phyloP scores from a whole-genome alignment of 2,113 vertebrate species.

The Gambusia holbrooki region DNA sequence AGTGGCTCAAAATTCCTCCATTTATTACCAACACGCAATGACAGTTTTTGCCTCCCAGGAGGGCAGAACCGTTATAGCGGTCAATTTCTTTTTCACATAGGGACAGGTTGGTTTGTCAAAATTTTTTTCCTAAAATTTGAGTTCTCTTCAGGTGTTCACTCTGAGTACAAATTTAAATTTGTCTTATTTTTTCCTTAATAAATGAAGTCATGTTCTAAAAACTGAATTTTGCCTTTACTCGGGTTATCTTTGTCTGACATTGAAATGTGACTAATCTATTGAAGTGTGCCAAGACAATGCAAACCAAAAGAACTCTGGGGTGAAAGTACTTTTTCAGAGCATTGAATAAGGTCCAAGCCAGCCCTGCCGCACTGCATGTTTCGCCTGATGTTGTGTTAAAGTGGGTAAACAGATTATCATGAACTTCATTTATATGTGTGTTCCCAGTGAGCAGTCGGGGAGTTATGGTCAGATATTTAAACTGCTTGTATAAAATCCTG shows the following conservation, averaged over 20 bases:
- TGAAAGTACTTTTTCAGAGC: not conserved
- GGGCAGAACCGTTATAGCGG: no score
- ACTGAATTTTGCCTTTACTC: not conserved
- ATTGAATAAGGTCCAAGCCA: slow-evolving; percentile 6
- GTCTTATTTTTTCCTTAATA: not conserved
- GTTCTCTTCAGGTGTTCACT: no score
- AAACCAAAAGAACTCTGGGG: not conserved
- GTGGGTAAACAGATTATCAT: not conserved
- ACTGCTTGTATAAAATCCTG: slow-evolving; percentile 1
- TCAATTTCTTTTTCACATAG: no score
- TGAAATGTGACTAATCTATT: not conserved
- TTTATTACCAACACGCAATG: no score
- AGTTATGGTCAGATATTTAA: slow-evolving; percentile 6
- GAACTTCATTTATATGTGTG: slow-evolving; percentile 3
- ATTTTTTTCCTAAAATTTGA: no score
- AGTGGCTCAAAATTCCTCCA: no score
- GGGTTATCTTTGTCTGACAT: not conserved
- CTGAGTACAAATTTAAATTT: no score
- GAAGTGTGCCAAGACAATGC: not conserved
- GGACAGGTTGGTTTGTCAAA: no score
- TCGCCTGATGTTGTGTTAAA: slow-evolving; percentile 6
- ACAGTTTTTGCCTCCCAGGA: no score
- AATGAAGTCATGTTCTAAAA: not conserved
- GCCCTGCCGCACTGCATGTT: slow-evolving; percentile 39
- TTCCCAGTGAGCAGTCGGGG: not conserved